phyloP scores from a whole-genome alignment of 2,113 vertebrate species.

The Chamaetylas fuelleborni region DNA sequence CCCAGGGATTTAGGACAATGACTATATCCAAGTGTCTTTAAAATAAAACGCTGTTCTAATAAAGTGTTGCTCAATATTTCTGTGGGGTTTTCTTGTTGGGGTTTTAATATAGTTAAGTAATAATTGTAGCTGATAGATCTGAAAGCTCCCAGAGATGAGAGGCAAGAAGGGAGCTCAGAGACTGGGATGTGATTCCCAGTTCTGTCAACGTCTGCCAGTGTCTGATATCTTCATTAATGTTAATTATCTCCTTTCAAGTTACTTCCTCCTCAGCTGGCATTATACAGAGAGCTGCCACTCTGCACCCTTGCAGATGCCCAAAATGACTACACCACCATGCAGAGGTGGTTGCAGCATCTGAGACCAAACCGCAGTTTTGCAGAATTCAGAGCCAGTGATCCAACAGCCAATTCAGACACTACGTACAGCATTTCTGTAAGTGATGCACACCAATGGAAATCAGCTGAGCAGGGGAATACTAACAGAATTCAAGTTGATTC shows the following conservation, averaged over 20 bases:
- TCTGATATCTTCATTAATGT: neutral
- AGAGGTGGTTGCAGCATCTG: fast-evolving
- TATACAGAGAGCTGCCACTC: neutral
- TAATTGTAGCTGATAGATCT: neutral
- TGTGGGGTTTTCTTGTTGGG: neutral
- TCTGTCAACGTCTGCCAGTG: neutral
- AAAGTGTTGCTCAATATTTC: neutral
- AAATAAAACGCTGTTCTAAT: neutral
- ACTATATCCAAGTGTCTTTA: neutral
- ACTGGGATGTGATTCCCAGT: neutral
- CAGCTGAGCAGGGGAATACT: fast-evolving
- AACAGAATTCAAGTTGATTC: neutral
- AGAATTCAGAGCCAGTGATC: neutral
- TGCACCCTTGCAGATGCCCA: neutral
- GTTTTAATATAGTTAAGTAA: neutral
- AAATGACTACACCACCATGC: neutral
- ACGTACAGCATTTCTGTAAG: fast-evolving
- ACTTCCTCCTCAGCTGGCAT: neutral
- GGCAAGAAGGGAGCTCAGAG: neutral
- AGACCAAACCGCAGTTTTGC: neutral
- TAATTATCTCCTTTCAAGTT: neutral
- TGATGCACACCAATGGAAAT: neutral
- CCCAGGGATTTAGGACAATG: neutral
- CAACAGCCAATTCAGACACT: neutral
- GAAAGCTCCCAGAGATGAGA: neutral